Evolutionary conservation across 2,797 vertebrate species (phyloP), one percentile per base, ranked within the genome.

Genomic region (Pelodytes ibericus): DNA sequence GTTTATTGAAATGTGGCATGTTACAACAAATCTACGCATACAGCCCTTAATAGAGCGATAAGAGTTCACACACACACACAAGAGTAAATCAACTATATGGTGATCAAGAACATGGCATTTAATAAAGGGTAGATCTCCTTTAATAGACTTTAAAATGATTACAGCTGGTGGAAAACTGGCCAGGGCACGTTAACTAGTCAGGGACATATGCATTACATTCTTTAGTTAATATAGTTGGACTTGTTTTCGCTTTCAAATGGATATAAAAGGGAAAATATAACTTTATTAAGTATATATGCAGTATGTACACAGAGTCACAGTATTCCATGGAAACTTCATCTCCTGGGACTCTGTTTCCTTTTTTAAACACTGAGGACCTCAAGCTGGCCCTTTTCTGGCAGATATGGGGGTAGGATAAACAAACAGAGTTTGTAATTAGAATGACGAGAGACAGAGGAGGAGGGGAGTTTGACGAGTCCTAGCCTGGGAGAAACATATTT

Each of bases 301-400:
- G 26, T 44, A 13, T 1, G n/a, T 29, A 39, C 33, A 57, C 47
- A 56, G 49, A 49, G 18, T 63, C 47, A 41, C 31, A 31, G 13
- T 49, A 71, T 41, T 75, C 57, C 66, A 70, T 70, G 67, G 74
- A 70, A 76, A 70, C 57, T 53, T 2, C 49, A 30, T 30, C 65
- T 59, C 41, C 41, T 29, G 59, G 51, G 67, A 71, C 30, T 22
- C n/a, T 2, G 47, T 41, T 70, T 76, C 66, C 49, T 76, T 76
- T 76, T 71, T 76, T 76, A 70, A 70, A 71, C 74, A 76, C 68
- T 64, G 58, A 71, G 60, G 66, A 76, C 74, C 74, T 76, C 59
- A 70, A 64, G 58, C 67, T 70, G 67, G 66, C 74, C 67, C 24
- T 76, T 70, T 76, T 64, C 74, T 70, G 74, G 74, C 74, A 76